Percentiles rank a stretch among this genome's conserved stretches.
phyloP scores from a whole-genome alignment of 37 sponge, comb jelly and placozoan genomes.

The Halichondria panicea region DNA sequence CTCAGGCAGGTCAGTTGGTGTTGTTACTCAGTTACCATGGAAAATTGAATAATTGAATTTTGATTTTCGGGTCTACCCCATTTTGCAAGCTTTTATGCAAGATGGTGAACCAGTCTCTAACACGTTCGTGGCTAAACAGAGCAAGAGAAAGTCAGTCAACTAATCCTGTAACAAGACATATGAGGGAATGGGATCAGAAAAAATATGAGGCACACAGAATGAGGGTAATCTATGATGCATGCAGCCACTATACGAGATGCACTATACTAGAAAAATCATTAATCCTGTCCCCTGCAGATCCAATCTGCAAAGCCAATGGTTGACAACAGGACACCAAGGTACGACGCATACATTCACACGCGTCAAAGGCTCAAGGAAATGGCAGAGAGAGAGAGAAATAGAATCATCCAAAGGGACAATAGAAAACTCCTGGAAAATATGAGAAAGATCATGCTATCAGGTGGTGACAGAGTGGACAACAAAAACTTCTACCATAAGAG shows the following conservation, averaged over 20 bases:
- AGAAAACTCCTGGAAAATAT: conserved; percentile 86
- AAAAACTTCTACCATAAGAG: conserved; percentile 75
- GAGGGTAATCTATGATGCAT: conserved; percentile 41
- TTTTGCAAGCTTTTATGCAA: background rate
- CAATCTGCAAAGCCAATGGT: conserved; percentile 74
- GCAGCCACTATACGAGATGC: background rate
- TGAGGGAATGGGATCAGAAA: conserved; percentile 87
- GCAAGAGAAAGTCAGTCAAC: conserved; percentile 77
- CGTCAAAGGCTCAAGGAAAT: conserved; percentile 87
- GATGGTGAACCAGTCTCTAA: background rate
- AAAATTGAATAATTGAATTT: background rate
- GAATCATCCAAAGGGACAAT: conserved; percentile 86
- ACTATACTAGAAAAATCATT: background rate
- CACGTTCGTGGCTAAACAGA: conserved; percentile 6
- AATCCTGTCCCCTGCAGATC: conserved; percentile 36
- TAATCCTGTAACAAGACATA: conserved; percentile 90
- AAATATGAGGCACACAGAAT: conserved; percentile 67
- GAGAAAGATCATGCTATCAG: conserved; percentile 84
- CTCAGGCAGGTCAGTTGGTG: no score
- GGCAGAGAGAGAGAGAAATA: conserved; percentile 86
- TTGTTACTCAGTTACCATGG: conserved; percentile 23
- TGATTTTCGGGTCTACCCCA: background rate
- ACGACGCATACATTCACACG: conserved; percentile 82
- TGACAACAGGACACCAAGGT: conserved; percentile 91
- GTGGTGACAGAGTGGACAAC: conserved; percentile 73